Evolutionary conservation across 2,113 vertebrate genomes (phyloP).

Genomic region (Phylloscopus trochilus): DNA sequence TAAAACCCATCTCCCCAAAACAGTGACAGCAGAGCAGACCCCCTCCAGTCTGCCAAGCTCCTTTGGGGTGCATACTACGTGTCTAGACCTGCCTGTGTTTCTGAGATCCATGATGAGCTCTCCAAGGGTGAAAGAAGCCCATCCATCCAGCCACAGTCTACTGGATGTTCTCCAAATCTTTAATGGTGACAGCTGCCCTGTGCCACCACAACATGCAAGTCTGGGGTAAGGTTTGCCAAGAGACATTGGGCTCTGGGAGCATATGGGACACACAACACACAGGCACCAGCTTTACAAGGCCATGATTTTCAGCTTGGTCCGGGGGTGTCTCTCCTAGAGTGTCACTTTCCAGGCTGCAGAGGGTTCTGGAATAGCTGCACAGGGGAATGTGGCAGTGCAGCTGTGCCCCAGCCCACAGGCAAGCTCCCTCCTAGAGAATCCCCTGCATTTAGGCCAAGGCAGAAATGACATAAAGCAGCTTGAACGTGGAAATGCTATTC

Average conservation of each 20-base stretch:
- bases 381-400: not conserved
- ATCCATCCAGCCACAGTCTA: not conserved
- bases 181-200: not conserved
- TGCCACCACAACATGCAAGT: not conserved
- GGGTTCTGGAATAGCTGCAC: not conserved
- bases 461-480: not conserved
- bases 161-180: not conserved
- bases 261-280: rapidly evolving
- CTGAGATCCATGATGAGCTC: not conserved
- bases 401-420: not conserved
- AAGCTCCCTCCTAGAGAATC: not conserved
- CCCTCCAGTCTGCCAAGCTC: not conserved
- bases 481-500: not conserved
- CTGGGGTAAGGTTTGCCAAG: not conserved
- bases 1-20: not conserved
- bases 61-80: not conserved
- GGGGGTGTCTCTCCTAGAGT: not conserved
- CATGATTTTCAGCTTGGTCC: rapidly evolving
- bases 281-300: not conserved
- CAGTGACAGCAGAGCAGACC: not conserved
- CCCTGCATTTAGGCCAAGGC: not conserved
- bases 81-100: not conserved
- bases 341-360: not conserved
- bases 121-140: not conserved
- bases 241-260: rapidly evolving